These are phyloP conservation scores for Epirrhoe tristata DNA, from an alignment of 2,888 invertebrate species.

Conservation along the genomic window DNA sequence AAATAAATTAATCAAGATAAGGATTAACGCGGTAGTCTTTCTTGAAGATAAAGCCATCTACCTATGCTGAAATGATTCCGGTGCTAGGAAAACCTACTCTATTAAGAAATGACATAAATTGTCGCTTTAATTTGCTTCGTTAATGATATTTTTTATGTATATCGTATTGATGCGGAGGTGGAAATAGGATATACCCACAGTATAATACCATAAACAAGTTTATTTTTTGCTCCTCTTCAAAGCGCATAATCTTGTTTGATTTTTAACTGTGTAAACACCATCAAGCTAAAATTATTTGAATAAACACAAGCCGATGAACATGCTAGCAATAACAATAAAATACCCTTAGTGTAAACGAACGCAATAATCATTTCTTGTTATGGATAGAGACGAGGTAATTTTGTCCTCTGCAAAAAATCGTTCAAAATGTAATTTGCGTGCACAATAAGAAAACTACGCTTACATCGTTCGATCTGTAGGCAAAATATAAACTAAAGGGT, in stretches of 20 bases:
- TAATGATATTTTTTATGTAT: too few relatives aligned
- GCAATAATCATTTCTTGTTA: conserved; percentile 22
- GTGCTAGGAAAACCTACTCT: too few relatives aligned
- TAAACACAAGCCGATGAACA: conserved; percentile 1
- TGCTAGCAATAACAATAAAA: neutral
- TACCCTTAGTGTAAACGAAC: conserved; percentile 17
- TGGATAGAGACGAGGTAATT: conserved; percentile 13
- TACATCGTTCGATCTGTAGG: conserved; percentile 3
- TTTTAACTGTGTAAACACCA: neutral
- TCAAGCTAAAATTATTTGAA: neutral
- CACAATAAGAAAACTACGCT: conserved; percentile 21
- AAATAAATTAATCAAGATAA: neutral
- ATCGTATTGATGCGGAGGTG: too few relatives aligned
- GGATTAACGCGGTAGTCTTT: too few relatives aligned
- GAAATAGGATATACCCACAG: too few relatives aligned
- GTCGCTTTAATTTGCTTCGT: too few relatives aligned
- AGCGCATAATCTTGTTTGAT: conserved; percentile 1
- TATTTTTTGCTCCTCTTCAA: too few relatives aligned
- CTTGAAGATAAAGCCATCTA: too few relatives aligned
- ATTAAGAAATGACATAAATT: too few relatives aligned
- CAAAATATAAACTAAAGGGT: conserved; percentile 24
- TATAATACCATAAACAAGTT: too few relatives aligned
- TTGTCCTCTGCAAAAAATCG: conserved; percentile 19
- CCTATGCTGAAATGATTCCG: too few relatives aligned
- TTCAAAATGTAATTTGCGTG: conserved; percentile 12